phyloP scores from a whole-genome alignment of 2,888 invertebrate species.

The Lycophotia porphyrea region DNA sequence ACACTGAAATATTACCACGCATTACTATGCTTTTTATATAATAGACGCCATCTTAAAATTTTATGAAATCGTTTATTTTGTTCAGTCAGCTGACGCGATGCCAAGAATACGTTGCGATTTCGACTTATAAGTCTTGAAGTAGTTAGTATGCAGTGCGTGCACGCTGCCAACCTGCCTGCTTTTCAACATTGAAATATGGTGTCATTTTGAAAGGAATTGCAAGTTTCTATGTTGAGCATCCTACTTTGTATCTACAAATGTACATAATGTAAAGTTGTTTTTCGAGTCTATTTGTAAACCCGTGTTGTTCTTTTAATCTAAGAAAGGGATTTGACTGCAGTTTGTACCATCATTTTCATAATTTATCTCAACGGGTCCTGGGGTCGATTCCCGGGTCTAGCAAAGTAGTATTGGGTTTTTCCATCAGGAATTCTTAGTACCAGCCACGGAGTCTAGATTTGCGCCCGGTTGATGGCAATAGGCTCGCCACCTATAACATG shows the following conservation, averaged over 20 bases:
- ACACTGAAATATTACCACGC: background rate
- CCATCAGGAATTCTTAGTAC: too few relatives aligned
- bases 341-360: background rate
- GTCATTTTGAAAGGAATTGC: slow-evolving; percentile 41
- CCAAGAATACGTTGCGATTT: slow-evolving; percentile 32
- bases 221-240: slow-evolving; percentile 3
- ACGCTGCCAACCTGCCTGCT: slow-evolving; percentile 39
- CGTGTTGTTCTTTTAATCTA: background rate
- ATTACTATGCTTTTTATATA: background rate
- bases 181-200: slow-evolving; percentile 52
- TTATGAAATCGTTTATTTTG: slow-evolving; percentile 30
- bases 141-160: slow-evolving; percentile 54
- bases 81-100: slow-evolving; percentile 29
- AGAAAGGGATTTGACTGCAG: background rate
- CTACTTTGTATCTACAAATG: background rate
- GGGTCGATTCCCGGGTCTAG: too few relatives aligned
- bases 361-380: too few relatives aligned
- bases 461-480: too few relatives aligned
- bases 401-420: too few relatives aligned
- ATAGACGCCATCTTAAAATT: slow-evolving; percentile 24
- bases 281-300: background rate
- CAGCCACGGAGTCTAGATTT: too few relatives aligned
- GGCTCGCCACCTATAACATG: too few relatives aligned
- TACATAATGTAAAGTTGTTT: background rate
- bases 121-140: slow-evolving; percentile 17